phyloP scores from a whole-genome alignment of 23 tunicate species.

The Aplidium turbinatum region DNA sequence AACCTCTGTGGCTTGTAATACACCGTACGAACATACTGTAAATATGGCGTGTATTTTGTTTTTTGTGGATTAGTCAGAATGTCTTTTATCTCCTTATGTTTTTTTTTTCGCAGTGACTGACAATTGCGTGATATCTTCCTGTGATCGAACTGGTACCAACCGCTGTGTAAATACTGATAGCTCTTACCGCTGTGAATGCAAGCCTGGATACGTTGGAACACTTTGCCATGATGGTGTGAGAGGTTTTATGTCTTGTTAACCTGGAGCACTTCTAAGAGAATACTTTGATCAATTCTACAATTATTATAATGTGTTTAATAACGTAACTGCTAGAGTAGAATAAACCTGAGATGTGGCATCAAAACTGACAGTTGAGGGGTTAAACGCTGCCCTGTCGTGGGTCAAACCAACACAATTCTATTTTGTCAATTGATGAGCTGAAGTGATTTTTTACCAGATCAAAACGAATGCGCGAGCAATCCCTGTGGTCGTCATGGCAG shows the following conservation, averaged over 20 bases:
- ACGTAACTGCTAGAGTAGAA: no score
- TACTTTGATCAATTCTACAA: neutral
- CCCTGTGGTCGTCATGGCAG: constrained; percentile 37
- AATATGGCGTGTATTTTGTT: constrained; percentile 14
- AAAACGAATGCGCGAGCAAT: constrained; percentile 34
- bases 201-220: constrained; percentile 28
- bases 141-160: neutral
- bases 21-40: constrained; percentile 12
- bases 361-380: no score
- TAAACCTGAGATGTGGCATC: no score
- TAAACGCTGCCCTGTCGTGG: no score
- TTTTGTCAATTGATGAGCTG: no score
- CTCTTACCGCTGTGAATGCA: constrained; percentile 24
- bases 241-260: neutral
- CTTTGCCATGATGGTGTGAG: constrained; percentile 16
- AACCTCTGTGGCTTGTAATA: no score
- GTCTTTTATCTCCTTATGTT: no score
- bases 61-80: no score
- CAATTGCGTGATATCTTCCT: neutral
- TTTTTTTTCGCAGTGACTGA: neutral
- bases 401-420: no score
- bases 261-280: neutral
- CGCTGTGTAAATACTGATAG: neutral
- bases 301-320: no score
- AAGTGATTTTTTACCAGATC: constrained; percentile 3